phyloP scores from a whole-genome alignment of 1,140 invertebrate species.

The Drosophila trapezifrons region DNA sequence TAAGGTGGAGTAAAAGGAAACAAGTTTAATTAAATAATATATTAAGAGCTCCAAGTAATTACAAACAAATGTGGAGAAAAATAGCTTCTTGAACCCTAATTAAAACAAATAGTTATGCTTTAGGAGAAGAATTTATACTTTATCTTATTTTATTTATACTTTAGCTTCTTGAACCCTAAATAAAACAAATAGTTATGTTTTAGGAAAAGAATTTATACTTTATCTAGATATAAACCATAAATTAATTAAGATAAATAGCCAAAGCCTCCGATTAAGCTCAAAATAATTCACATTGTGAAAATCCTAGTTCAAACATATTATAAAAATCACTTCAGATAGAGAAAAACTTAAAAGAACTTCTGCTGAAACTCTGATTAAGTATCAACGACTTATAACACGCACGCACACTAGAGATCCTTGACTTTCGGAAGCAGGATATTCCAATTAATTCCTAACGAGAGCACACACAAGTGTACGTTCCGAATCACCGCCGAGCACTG shows the following conservation, averaged over 20 bases:
- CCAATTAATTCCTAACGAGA: conserved; percentile 6
- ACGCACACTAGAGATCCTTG: conserved; percentile 29
- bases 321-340: not conserved
- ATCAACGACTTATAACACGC: not conserved
- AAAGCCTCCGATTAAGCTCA: too few species aligned
- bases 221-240: too few species aligned
- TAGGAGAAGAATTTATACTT: not conserved
- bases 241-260: not conserved
- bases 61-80: too few species aligned
- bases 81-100: not conserved
- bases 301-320: not conserved
- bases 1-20: rapidly evolving
- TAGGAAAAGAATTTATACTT: not conserved
- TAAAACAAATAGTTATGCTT: not conserved
- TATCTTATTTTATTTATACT: too few species aligned
- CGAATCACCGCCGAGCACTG: conserved; percentile 42
- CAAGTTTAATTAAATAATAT: too few species aligned
- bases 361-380: not conserved
- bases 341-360: not conserved
- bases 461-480: conserved; percentile 37
- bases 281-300: too few species aligned
- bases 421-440: conserved; percentile 30
- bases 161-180: not conserved
- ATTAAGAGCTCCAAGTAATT: too few species aligned
- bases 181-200: not conserved